Evolutionary conservation across 2,888 invertebrate genomes (phyloP), one percentile per base, ranked within the genome.

Genomic region (Lithophane ornitopus): DNA sequence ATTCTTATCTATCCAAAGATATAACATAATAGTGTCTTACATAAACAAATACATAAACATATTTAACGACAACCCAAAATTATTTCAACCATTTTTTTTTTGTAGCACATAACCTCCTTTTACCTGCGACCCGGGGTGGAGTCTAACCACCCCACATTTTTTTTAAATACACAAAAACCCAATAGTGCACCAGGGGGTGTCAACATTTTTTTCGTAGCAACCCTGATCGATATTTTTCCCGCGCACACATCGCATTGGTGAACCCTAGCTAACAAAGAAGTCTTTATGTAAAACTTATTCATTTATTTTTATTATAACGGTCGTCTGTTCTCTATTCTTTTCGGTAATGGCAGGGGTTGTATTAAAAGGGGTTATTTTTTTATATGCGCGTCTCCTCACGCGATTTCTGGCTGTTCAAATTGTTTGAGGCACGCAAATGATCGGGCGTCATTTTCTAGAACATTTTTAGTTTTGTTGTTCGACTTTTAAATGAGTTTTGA

Each of bases 291-390:
- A 92, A 93, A 91, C 90, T 93, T 94, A 94, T 96, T 95, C 95
- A 94, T 95, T 92, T 91, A 93, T 94, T 95, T 95, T 96, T 95
- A 94, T 85, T 74, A 66, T 89, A 96, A 96, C 96, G 95, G 96
- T 94, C 76, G 80, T 66, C 74, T 91, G 91, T 87, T 91, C 81
- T 79, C 93, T 93, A 93, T 94, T 95, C 94, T 95, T 95, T 95
- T 94, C 91, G 94, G 94, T 94, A 94, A 95, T 95, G 91, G 93
- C 93, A 91, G 91, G 96, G 88, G 88, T 87, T 88, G 87, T 56
- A 80, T 85, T 81, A 87, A 86, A 87, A 88, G 82, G 87, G 88
- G 87, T 81, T 87, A 86, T 86, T 95, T 96, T 41, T 96, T 95
- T 95, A 93, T 92, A 87, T 85, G 89, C 79, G 89, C 82, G 87